Base-by-base conservation (phyloP, 2,113 vertebrate species). In the sheep (Ovis aries) region DNA sequence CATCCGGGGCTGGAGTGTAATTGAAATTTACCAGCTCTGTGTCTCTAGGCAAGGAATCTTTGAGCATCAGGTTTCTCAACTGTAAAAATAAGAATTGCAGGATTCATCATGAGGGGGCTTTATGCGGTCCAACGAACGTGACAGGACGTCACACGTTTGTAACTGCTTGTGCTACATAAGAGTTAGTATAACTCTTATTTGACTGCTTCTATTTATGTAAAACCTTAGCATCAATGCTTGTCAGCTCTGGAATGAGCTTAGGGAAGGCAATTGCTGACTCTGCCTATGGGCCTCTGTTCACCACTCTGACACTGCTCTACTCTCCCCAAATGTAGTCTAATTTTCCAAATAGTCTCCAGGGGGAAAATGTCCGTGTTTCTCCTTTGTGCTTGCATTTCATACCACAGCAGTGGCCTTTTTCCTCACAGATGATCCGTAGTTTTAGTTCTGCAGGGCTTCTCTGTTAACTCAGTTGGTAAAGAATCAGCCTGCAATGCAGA, bases 301-400 rank as follows among this genome's bases (percentile, higher is more conserved):
- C 48, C 33, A 45, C 4, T 48, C 48, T 45, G 16, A 25, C 29
- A 36, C 29, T 50, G 5, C 1, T 7, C 27, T 31, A 12, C 64
- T 25, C 59, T 48, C 67, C 2, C 29, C 36, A 97, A 97, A 97
- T 0, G 1, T 10, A 0, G 95, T 29, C 88, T 21, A 15, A 92
- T 92, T 95, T 98, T 98, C 91, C 95, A 94, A 95, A 97, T 95
- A 96, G 83, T 93, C 85, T 98, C 95, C 88, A 82, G 86, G 92
- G 83, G 96, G 97, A 60, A 67, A 97, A 71, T 67, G 64, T 53
- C 95, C 67, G 31, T 96, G 43, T 97, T 93, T 98, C 67, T 64
- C 95, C 78, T 89, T 33, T 71, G 89, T 97, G 84, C 80, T 97
- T 81, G 98, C 97, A 96, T 98, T 98, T 98, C 96, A 98, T 77